These are phyloP conservation scores for Cataglyphis rosenhaueri DNA, from an alignment of 2,888 invertebrate genomes.

Conservation along the genomic window DNA sequence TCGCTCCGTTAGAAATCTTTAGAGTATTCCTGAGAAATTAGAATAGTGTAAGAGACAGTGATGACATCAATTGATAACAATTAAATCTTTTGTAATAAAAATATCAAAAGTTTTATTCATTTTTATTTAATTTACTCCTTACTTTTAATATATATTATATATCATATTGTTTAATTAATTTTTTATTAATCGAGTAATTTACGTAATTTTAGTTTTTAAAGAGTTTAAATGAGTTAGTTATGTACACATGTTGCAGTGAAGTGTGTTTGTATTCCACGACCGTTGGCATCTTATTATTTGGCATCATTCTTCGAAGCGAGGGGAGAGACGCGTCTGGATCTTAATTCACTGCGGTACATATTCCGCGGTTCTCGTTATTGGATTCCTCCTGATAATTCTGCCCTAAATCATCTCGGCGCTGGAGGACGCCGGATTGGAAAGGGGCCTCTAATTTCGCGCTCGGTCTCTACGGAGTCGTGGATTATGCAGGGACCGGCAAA, in stretches of 20 bases:
- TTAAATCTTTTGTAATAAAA: background rate
- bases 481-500: conserved; percentile 82
- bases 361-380: conserved; percentile 82
- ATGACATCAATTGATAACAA: background rate
- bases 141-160: background rate
- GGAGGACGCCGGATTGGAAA: conserved; percentile 45
- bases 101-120: background rate
- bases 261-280: background rate
- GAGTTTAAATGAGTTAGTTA: background rate
- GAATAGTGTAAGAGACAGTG: background rate
- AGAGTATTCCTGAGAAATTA: background rate
- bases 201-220: background rate
- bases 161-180: background rate
- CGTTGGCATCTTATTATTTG: conserved; percentile 13
- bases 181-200: background rate
- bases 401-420: conserved; percentile 80
- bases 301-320: conserved; percentile 33
- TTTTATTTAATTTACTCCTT: background rate
- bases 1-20: background rate
- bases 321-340: conserved; percentile 64
- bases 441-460: conserved; percentile 82
- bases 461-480: conserved; percentile 81
- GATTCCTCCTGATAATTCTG: conserved; percentile 84
- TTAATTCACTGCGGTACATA: conserved; percentile 81
- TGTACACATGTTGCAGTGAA: background rate